These are phyloP conservation scores for Pituophis catenifer DNA, from an alignment of 2,113 vertebrate species.

Conservation along the genomic window DNA sequence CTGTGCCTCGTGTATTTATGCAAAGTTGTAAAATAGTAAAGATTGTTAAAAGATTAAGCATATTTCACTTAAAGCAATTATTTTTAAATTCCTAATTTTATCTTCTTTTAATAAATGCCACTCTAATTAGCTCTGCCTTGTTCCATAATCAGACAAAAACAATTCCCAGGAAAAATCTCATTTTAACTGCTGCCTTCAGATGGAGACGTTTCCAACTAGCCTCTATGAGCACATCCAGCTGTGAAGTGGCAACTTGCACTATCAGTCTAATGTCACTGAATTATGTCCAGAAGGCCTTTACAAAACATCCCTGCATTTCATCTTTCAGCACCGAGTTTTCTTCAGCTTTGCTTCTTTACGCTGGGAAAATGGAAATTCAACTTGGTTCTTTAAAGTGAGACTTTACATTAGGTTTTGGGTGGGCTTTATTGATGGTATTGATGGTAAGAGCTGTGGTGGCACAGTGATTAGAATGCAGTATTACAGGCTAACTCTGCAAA, in stretches of 20 bases:
- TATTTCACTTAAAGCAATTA: neutral
- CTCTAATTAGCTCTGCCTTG: neutral
- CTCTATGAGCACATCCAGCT: neutral
- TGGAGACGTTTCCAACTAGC: neutral
- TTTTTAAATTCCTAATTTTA: neutral
- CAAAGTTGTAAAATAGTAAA: neutral
- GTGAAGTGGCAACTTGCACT: neutral
- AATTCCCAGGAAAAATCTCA: neutral
- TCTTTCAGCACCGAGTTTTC: neutral
- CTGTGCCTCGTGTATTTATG: neutral
- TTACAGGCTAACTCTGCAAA: neutral
- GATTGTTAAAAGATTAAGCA: neutral
- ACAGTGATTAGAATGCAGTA: neutral
- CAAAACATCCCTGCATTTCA: neutral
- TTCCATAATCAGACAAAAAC: neutral
- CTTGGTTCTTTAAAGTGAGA: neutral
- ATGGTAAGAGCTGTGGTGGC: neutral
- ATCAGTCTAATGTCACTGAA: neutral
- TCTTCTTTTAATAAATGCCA: neutral
- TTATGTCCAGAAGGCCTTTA: neutral
- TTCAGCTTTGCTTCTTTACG: neutral
- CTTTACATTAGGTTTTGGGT: neutral
- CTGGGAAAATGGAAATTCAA: neutral
- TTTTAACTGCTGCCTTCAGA: neutral
- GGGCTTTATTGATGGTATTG: neutral